Evolutionary conservation across 2,113 vertebrate species (phyloP).

Genomic region (Trichechus manatus): DNA sequence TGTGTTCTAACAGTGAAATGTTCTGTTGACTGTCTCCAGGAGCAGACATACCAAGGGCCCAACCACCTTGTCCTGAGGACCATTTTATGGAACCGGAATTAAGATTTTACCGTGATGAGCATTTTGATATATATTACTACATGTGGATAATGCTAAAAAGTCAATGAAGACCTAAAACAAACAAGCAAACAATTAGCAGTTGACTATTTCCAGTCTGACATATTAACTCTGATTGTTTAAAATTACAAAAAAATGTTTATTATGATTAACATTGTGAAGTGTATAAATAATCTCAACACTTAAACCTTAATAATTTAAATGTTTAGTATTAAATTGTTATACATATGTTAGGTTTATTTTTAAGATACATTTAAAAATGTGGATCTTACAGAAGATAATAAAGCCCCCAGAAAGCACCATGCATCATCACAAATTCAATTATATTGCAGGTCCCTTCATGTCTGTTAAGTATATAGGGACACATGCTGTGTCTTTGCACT

Average conservation of each 20-base stretch:
- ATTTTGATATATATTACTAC: neutral
- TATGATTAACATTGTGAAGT: slow-evolving; percentile 22
- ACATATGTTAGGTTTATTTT: neutral
- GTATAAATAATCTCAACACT: neutral
- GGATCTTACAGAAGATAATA: neutral
- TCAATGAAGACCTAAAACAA: neutral
- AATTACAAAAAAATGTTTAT: neutral
- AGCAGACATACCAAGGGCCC: neutral
- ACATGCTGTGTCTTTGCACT: neutral
- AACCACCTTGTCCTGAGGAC: neutral
- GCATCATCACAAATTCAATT: neutral
- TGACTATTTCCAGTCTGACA: neutral
- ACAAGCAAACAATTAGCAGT: neutral
- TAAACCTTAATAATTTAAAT: slow-evolving; percentile 2
- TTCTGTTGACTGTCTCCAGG: neutral
- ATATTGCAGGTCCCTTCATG: neutral
- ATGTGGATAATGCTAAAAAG: neutral
- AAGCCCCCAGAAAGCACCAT: neutral
- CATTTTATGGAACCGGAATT: neutral
- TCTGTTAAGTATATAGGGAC: neutral
- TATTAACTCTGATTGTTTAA: slow-evolving; percentile 35
- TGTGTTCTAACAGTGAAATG: neutral
- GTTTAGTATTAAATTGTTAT: slow-evolving; percentile 34
- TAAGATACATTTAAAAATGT: neutral
- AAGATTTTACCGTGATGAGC: neutral